These are phyloP conservation scores for Sinocyclocheilus anshuiensis DNA, from an alignment of 2,113 vertebrate genomes.

Conservation along the genomic window DNA sequence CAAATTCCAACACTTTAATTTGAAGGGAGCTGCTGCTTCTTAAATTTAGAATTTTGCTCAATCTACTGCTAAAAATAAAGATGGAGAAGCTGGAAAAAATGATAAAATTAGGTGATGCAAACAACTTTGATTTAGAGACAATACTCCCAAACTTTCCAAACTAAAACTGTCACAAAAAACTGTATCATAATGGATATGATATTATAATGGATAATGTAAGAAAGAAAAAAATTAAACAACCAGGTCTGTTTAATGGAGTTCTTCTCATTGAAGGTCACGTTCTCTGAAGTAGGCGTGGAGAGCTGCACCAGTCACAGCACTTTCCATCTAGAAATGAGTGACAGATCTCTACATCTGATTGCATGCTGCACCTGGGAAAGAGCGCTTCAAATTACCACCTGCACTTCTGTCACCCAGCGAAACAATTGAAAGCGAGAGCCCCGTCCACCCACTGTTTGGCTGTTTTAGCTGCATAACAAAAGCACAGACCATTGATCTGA, in stretches of 20 bases:
- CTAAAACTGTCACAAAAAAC: not conserved
- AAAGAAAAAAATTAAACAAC: not conserved
- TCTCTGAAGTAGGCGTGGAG: slow-evolving; percentile 35
- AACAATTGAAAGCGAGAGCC: slow-evolving; percentile 5
- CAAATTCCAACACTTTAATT: not conserved
- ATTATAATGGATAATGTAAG: not conserved
- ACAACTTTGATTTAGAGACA: not conserved
- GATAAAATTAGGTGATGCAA: not conserved
- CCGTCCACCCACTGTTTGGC: slow-evolving; percentile 34
- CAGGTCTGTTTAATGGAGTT: not conserved
- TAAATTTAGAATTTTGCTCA: not conserved
- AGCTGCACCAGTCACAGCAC: slow-evolving; percentile 11
- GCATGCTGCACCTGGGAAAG: slow-evolving; percentile 22
- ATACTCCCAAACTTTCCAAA: not conserved
- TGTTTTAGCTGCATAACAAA: slow-evolving; percentile 18
- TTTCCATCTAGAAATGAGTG: slow-evolving; percentile 31
- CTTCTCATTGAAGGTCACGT: slow-evolving; percentile 34
- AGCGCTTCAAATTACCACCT: slow-evolving; percentile 45
- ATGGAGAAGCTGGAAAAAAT: not conserved
- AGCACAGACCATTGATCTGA: not conserved
- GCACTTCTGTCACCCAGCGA: slow-evolving; percentile 2
- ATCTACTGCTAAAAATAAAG: not conserved
- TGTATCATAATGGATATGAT: not conserved
- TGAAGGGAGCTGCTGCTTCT: not conserved
- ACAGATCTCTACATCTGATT: slow-evolving; percentile 39